Evolutionary conservation across 2,888 invertebrate species (phyloP).

Genomic region (Troglohyphantes excavatus): DNA sequence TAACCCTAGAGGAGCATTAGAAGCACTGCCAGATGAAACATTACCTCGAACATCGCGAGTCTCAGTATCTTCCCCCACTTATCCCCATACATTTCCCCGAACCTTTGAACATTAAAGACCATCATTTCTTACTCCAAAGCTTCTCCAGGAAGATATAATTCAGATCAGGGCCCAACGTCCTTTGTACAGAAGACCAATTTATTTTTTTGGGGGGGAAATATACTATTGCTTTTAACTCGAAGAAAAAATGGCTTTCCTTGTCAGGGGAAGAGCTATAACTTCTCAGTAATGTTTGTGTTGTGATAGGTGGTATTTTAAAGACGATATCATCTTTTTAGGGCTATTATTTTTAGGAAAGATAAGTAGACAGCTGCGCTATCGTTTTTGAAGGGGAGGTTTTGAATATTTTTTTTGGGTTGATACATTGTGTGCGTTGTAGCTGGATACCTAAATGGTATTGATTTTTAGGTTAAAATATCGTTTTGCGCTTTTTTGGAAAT

Average conservation of each 20-base stretch:
- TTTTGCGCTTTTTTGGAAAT: neutral
- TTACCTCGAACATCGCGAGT: slow-evolving; percentile 29
- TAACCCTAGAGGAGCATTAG: slow-evolving; percentile 61
- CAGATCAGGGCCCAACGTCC: slow-evolving; percentile 14
- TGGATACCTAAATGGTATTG: neutral
- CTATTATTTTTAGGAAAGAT: neutral
- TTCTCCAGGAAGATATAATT: slow-evolving; percentile 34
- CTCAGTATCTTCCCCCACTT: slow-evolving; percentile 36
- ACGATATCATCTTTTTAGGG: slow-evolving; percentile 16
- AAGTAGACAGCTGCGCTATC: neutral
- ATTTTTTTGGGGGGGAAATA: slow-evolving; percentile 45
- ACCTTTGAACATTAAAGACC: slow-evolving; percentile 38
- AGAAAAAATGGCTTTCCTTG: slow-evolving; percentile 15
- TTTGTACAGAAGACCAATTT: slow-evolving; percentile 27
- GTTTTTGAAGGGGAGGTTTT: neutral
- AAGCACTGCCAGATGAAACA: slow-evolving; percentile 49
- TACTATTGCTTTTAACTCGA: slow-evolving; percentile 48
- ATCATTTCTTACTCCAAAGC: neutral
- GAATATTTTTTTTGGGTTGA: neutral
- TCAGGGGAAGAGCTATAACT: slow-evolving; percentile 39
- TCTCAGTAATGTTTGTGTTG: slow-evolving; percentile 46
- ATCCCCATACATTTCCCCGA: slow-evolving; percentile 15
- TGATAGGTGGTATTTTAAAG: slow-evolving; percentile 42
- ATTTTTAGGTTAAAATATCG: slow-evolving; percentile 3
- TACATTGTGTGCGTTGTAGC: neutral